Evolutionary conservation across 2,888 invertebrate genomes (phyloP), one percentile per base, ranked within the genome.

Genomic region (Apomyelois bistriatella): DNA sequence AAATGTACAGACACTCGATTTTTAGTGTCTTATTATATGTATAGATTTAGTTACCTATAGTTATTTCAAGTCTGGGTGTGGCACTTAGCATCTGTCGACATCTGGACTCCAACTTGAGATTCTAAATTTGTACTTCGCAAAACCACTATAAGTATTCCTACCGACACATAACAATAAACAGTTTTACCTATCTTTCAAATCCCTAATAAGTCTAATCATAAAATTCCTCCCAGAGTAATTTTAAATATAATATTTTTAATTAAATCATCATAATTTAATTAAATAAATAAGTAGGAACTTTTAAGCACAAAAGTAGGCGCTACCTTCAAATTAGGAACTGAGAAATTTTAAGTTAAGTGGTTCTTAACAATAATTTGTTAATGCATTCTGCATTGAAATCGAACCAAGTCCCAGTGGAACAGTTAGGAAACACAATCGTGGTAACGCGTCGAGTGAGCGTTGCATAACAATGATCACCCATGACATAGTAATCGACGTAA

Each of bases 401-500:
- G 32, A 46, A 15, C 37, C 48, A 32, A 16, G 37, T 48, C 48
- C 22, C 48, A 48, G 37, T 48, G 38, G 48, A 38, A 48, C 37
- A 38, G 28, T 37, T 37, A 48, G 13, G 48, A 48, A 37, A 48
- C 28, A 5, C 46, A 32, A 48, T 28, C 12, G 22, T 13, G n/a
- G 9, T 37, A 22, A 22, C 22, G 1, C 28, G 48, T 13, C 38
- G 48, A 22, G 12, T 36, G 48, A 16, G n/a, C 36, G 8, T 50
- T 52, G 43, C 43, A 16, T 52, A 35, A 62, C 61, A 64, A 66
- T 68, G 60, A 60, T 57, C 58, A 65, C 54, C 68, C 72, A 60
- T 74, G 73, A 70, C 73, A 71, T 53, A 68, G 55, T 67, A 66
- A 69, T 64, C 58, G 57, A 54, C 35, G 36, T 53, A 42, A 51